These are phyloP conservation scores for Ornithorhynchus anatinus DNA, from an alignment of 2,113 vertebrate genomes.

Conservation along the genomic window DNA sequence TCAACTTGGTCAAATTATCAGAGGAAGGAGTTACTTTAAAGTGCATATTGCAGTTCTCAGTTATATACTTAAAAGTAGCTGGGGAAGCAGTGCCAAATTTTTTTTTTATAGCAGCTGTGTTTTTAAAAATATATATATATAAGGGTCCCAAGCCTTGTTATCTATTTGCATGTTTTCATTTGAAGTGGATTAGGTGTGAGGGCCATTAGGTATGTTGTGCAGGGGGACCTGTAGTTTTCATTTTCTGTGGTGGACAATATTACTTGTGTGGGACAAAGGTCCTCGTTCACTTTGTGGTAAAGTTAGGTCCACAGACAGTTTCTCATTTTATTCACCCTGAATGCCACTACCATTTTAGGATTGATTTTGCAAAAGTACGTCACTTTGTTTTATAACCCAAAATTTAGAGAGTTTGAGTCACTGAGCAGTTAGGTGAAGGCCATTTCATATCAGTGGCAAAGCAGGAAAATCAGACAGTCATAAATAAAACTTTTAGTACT, in stretches of 20 bases:
- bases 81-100: not conserved
- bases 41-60: not conserved
- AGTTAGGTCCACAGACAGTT: not conserved
- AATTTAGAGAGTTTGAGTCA: conserved; percentile 13
- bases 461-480: no score
- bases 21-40: no score
- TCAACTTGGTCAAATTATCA: no score
- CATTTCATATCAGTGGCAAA: not conserved
- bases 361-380: not conserved
- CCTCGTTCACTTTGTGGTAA: conserved; percentile 4
- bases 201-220: conserved; percentile 11
- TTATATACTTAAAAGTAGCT: not conserved
- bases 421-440: conserved; percentile 12
- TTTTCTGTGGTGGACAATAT: conserved; percentile 35
- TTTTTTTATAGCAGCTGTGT: conserved; percentile 6
- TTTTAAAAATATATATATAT: conserved; percentile 16
- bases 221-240: conserved; percentile 7
- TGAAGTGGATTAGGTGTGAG: conserved; percentile 27
- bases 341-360: conserved; percentile 4
- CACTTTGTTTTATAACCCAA: not conserved
- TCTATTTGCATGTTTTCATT: not conserved
- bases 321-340: conserved; percentile 1
- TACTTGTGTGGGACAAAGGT: conserved; percentile 23
- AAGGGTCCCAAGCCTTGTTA: not conserved
- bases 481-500: no score